phyloP scores from a whole-genome alignment of 2,113 vertebrate species.

The Oncorhynchus keta region DNA sequence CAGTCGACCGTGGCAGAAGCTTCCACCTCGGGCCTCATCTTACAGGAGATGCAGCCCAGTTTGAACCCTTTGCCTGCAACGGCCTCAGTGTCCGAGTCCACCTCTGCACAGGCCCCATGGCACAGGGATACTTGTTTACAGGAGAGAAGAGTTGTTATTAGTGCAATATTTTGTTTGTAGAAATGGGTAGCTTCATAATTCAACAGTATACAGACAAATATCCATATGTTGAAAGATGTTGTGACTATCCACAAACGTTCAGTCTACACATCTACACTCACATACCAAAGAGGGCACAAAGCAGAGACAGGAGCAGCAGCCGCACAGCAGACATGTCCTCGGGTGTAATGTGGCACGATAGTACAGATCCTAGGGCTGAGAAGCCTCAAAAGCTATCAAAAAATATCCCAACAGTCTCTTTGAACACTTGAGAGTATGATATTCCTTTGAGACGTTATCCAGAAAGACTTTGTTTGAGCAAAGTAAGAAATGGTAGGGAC shows the following conservation, averaged over 20 bases:
- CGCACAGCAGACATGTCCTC: conserved; percentile 37
- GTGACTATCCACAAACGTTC: neutral
- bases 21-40: conserved; percentile 80
- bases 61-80: conserved; percentile 80
- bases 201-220: neutral
- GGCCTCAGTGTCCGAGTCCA: conserved; percentile 84
- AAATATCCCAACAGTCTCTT: neutral
- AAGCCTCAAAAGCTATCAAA: neutral
- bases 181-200: neutral
- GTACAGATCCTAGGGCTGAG: neutral
- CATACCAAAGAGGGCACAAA: conserved; percentile 69
- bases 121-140: conserved; percentile 26
- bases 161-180: neutral
- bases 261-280: conserved; percentile 7
- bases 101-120: conserved; percentile 84
- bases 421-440: neutral
- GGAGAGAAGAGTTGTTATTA: conserved; percentile 21
- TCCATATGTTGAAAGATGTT: neutral
- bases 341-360: neutral
- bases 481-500: neutral
- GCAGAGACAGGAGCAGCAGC: conserved; percentile 54
- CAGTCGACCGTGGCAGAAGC: conserved; percentile 76
- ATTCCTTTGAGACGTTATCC: neutral
- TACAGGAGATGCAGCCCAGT: conserved; percentile 89
- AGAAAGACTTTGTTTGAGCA: neutral